phyloP scores from a whole-genome alignment of 1,140 invertebrate species.

The Drosophila tsacasi region DNA sequence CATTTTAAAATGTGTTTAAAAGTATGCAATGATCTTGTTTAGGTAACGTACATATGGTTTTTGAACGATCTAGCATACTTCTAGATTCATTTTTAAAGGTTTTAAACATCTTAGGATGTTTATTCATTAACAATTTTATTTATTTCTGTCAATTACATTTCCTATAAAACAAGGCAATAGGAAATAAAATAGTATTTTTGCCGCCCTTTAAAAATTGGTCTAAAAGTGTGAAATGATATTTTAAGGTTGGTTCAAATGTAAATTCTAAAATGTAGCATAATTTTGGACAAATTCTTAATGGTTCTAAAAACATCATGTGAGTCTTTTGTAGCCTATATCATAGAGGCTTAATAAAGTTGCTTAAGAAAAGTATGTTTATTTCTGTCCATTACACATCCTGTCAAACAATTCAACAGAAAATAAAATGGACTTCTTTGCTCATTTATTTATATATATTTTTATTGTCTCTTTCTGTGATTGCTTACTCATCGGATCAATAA shows the following conservation, averaged over 20 bases:
- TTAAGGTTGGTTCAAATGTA: no score
- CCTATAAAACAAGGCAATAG: no score
- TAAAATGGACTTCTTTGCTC: background rate
- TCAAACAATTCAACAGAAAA: background rate
- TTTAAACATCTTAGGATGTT: no score
- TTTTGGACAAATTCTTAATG: background rate
- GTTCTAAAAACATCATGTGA: background rate
- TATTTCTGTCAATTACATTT: no score
- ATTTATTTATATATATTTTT: background rate
- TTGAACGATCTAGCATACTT: no score
- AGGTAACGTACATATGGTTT: no score
- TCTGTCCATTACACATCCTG: background rate
- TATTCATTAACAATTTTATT: no score
- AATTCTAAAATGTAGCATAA: no score
- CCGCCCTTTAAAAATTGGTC: no score
- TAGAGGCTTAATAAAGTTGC: background rate
- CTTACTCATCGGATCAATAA: conserved; percentile 6
- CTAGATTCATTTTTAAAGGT: background rate
- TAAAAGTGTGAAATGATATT: no score
- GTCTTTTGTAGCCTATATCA: background rate
- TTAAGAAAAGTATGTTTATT: background rate
- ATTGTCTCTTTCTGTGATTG: background rate
- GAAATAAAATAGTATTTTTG: no score
- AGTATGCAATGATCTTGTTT: background rate
- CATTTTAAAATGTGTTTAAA: background rate